Base-by-base conservation (phyloP, 2,797 vertebrate species). In the Amblyopsis hoosieri region DNA sequence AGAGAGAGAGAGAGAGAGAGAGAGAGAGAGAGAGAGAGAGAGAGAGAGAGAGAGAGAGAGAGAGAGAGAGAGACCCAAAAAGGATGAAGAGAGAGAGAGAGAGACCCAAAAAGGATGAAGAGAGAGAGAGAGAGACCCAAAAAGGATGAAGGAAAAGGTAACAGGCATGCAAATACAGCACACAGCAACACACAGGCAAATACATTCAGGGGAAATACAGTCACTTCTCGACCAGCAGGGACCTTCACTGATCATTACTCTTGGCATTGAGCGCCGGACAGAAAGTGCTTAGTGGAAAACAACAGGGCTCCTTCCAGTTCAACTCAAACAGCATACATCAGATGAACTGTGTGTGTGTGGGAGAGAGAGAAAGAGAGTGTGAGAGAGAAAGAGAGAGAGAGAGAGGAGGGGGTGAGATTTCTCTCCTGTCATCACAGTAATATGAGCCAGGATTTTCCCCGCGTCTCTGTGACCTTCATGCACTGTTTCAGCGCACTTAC, bases 261-360 rank as follows among this genome's bases (percentile, higher is more conserved):
- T 70, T 70, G 68, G 74, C 79, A 74, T 70, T 77, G 81, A 81
- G 69, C 49, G 78, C 55, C 67, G 65, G 81, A 76, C 81, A 85
- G 71, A 85, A 85, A 75, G 75, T 85, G 81, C 83, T 84, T 76
- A 77, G 80, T 74, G 78, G 71, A 83, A 86, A 87, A 83, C 85
- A 87, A 85, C 84, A 80, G 74, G 72, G 76, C 59, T 80, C 54
- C 70, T 82, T 84, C 73, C 67, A 72, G 57, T 76, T 67, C 57
- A 75, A 61, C 74, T 78, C 76, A 71, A 81, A 85, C 75, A 69
- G 63, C 71, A 88, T 88, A 75, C 73, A 85, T 86, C 79, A 85
- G 64, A 48, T 37, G 37, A 37, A 37, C 37, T 37, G 37, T 61
- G 4, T 53, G 19, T 46, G 61, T 14, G 51, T 29, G 52, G 7